Conservation (phyloP, 2,113 vertebrate genomes). For the Sinocyclocheilus anophthalmus region DNA sequence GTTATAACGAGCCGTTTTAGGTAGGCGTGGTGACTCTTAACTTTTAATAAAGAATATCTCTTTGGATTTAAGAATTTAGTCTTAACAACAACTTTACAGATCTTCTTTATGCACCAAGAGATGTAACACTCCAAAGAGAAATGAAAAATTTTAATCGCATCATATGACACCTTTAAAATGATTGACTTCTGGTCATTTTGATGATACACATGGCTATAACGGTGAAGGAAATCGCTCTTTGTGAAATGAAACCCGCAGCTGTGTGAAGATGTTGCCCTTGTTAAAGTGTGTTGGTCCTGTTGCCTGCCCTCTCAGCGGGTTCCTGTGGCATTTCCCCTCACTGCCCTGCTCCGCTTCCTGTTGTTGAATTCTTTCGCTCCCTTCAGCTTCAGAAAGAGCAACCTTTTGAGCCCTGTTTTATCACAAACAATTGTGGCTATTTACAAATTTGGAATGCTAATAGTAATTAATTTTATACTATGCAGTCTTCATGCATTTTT, state of each 20-base stretch:
- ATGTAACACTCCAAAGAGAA: no score
- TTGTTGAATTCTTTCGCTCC: constrained; percentile 74
- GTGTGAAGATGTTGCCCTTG: constrained; percentile 8
- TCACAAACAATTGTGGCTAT: constrained; percentile 5
- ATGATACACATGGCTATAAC: background rate
- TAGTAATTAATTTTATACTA: background rate
- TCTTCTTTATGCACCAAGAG: no score
- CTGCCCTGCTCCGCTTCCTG: constrained; percentile 72
- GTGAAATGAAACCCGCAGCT: background rate
- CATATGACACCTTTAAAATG: background rate
- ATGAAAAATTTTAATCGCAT: no score
- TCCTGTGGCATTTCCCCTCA: constrained; percentile 67
- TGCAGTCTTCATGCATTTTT: background rate
- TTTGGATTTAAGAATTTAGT: no score
- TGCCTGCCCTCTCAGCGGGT: constrained; percentile 6
- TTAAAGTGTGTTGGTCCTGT: background rate
- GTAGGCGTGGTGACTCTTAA: no score
- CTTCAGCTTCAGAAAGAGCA: constrained; percentile 64
- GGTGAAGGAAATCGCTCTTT: background rate
- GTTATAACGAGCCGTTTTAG: no score
- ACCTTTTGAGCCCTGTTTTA: constrained; percentile 36
- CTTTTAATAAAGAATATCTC: no score
- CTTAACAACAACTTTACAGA: no score
- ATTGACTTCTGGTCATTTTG: background rate
- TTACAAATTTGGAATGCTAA: background rate